These are phyloP conservation scores for Meriones psammophilus DNA, from an alignment of 2,797 vertebrate species.

Conservation along the genomic window DNA sequence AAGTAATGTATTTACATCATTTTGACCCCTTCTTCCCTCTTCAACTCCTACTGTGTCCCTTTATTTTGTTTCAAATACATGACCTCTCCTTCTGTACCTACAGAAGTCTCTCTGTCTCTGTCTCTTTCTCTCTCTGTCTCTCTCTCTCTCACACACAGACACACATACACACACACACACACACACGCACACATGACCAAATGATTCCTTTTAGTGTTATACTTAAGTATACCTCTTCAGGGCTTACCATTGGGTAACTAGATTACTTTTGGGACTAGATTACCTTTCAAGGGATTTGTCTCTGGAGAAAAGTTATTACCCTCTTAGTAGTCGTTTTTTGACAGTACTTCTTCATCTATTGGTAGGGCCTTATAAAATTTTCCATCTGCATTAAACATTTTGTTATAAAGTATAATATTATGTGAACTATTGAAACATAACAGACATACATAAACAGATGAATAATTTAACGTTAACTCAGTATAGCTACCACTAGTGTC, in stretches of 20 bases:
- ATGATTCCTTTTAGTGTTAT: background rate
- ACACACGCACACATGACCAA: background rate
- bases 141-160: background rate
- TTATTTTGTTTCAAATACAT: too few species aligned
- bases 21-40: background rate
- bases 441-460: background rate
- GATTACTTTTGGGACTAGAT: too few species aligned
- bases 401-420: background rate
- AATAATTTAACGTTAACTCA: conserved; percentile 47
- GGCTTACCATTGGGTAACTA: too few species aligned
- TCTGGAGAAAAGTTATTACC: background rate
- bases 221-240: background rate
- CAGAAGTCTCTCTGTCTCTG: too few species aligned
- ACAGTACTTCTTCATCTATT: background rate
- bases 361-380: background rate
- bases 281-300: background rate
- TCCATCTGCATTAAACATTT: background rate
- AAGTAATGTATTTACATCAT: background rate
- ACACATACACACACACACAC: background rate
- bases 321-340: background rate
- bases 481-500: background rate
- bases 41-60: background rate
- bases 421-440: background rate
- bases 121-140: background rate
- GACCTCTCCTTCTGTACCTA: background rate